Percentiles rank a stretch among this genome's conserved stretches.
phyloP scores from a whole-genome alignment of 2,797 vertebrate species.

The Ctenosaura bakeri region DNA sequence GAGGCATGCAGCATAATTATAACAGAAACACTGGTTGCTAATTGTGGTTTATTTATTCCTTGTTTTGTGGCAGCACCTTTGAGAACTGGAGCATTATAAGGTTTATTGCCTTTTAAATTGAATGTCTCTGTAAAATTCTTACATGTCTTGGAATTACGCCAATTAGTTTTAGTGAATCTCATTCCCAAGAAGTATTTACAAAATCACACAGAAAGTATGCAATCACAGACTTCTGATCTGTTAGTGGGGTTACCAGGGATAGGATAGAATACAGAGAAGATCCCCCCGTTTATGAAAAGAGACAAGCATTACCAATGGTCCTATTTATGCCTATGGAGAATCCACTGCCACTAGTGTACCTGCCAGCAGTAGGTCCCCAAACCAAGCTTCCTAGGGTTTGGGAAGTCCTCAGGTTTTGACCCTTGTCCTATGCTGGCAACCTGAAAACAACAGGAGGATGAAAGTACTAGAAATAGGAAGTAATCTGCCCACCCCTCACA shows the following conservation, averaged over 20 bases:
- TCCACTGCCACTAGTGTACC: background rate
- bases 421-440: background rate
- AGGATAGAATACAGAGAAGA: background rate
- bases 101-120: constrained; percentile 63
- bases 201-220: background rate
- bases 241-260: too few relatives aligned
- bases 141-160: background rate
- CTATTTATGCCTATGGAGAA: background rate
- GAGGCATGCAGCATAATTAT: background rate
- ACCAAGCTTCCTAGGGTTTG: too few relatives aligned
- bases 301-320: background rate
- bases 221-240: background rate
- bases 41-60: background rate
- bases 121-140: constrained; percentile 57
- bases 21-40: background rate
- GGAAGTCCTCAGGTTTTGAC: background rate
- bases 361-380: background rate
- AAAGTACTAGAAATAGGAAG: background rate
- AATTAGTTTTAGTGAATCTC: background rate
- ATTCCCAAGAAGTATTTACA: background rate
- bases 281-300: background rate
- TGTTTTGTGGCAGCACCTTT: constrained; percentile 46
- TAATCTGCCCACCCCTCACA: background rate
- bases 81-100: constrained; percentile 54
- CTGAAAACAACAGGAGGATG: background rate